Base-by-base conservation (phyloP, 1,140 invertebrate species). In the Helicoverpa zea region DNA sequence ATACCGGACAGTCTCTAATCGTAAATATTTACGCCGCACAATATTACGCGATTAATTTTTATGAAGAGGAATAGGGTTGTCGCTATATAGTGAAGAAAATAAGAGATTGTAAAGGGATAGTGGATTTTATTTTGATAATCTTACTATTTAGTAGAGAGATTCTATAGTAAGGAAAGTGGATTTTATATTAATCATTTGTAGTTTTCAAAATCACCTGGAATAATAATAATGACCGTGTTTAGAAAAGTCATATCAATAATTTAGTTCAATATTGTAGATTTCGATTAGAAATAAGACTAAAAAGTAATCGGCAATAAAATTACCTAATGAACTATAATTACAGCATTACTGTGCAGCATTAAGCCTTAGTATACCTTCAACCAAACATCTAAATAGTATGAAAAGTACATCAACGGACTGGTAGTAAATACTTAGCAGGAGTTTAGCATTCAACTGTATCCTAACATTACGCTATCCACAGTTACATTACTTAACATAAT, bases 1-100 rank as follows among this genome's bases (percentile, higher is more conserved):
- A 81, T 82, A 72, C 79, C 79, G 81, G 83, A 86, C 84, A 82
- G 87, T 90, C 87, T 87, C 81, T 81, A 82, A 82, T 86, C 83
- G 79, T 90, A 89, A 89, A 88, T 89, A 88, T 90, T 90, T 89
- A 85, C 85, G 82, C 82, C 66, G 84, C 84, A 77, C 82, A 87
- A 87, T 86, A 84, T 78, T 77, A 76, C 29, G 79, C 83, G 79
- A 88, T 88, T 84, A 84, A 80, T 79, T 87, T 90, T 90, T 89
- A 89, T 82, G 85, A 87, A 56, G 10, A 16, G 56, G 61, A 78
- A 75, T 83, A 84, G 83, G 83, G 86, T 64, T 86, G 75, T 35
- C 61, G 49, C 49, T 18, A n/a, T n/a, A n/a, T n/a, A 18, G 12
- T 30, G 51, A 30, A n/a, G 58, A 23, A 29, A 43, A 43, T 61